phyloP scores from a whole-genome alignment of 1,140 invertebrate genomes.

The Drosophila willistoni region DNA sequence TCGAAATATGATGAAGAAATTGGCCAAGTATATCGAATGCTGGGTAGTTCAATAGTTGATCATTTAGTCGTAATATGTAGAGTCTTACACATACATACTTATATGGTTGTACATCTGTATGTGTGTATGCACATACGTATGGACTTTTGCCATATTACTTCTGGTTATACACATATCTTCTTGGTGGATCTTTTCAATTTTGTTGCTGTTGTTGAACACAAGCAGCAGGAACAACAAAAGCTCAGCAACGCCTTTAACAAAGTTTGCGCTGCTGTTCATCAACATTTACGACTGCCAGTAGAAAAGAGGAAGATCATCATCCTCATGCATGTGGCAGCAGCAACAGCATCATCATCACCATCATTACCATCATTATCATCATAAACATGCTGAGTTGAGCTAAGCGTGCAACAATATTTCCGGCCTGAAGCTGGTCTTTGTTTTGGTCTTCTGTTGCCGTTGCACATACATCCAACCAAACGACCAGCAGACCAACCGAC shows the following conservation, averaged over 20 bases:
- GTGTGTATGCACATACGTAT: background rate
- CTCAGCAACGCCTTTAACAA: constrained; percentile 74
- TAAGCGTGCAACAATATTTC: constrained; percentile 68
- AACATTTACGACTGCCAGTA: constrained; percentile 75
- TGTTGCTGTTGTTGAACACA: constrained; percentile 67
- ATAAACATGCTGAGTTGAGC: constrained; percentile 23
- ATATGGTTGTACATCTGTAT: too few relatives aligned
- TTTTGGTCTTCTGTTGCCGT: constrained; percentile 14
- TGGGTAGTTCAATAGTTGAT: constrained; percentile 1
- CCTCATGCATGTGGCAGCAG: constrained; percentile 20
- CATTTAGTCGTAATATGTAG: background rate
- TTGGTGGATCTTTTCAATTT: constrained; percentile 76
- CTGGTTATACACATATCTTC: constrained; percentile 57
- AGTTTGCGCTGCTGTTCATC: constrained; percentile 79
- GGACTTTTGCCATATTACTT: constrained; percentile 19
- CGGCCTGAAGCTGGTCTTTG: constrained; percentile 17
- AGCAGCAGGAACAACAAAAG: constrained; percentile 67
- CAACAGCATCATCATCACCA: constrained; percentile 25
- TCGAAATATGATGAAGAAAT: too few relatives aligned
- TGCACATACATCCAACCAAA: background rate
- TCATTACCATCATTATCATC: constrained; percentile 31
- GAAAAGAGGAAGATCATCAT: constrained; percentile 39
- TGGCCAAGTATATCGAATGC: background rate
- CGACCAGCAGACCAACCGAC: background rate
- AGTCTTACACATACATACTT: too few relatives aligned